Conservation (phyloP, 2,888 invertebrate species). For the Zele albiditarsus region DNA sequence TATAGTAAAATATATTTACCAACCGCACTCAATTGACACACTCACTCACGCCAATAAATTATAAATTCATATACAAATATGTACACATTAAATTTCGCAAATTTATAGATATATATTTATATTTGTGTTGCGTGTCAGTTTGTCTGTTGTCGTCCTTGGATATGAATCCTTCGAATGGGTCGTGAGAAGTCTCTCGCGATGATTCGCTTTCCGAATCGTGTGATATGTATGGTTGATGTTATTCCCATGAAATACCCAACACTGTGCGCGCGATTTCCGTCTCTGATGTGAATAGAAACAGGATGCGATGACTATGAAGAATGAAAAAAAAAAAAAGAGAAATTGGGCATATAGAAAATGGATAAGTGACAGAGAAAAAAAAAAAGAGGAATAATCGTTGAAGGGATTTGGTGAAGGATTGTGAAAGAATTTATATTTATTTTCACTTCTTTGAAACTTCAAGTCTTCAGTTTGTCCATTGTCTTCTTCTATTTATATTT, state of each 20-base stretch:
- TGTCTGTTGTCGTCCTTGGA: constrained; percentile 13
- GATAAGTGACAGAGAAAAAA: neutral
- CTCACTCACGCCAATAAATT: neutral
- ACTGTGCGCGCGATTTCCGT: neutral
- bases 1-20: neutral
- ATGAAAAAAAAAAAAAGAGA: neutral
- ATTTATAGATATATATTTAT: neutral
- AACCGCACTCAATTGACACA: neutral
- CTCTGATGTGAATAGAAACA: neutral
- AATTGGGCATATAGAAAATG: too few relatives aligned
- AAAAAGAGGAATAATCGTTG: neutral
- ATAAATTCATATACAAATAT: neutral
- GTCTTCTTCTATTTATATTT: too few relatives aligned
- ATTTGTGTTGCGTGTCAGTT: neutral
- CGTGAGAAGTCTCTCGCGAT: constrained; percentile 11
- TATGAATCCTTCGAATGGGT: neutral
- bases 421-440: too few relatives aligned
- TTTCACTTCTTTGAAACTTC: too few relatives aligned
- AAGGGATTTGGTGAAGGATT: too few relatives aligned
- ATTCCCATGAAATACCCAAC: neutral
- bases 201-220: neutral
- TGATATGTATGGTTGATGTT: neutral
- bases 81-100: neutral
- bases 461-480: too few relatives aligned
- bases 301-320: neutral